Percentiles rank a stretch among this genome's conserved stretches.
Evolutionary conservation across 1,140 invertebrate species (phyloP).

Genomic region (Diorhabda elongata): DNA sequence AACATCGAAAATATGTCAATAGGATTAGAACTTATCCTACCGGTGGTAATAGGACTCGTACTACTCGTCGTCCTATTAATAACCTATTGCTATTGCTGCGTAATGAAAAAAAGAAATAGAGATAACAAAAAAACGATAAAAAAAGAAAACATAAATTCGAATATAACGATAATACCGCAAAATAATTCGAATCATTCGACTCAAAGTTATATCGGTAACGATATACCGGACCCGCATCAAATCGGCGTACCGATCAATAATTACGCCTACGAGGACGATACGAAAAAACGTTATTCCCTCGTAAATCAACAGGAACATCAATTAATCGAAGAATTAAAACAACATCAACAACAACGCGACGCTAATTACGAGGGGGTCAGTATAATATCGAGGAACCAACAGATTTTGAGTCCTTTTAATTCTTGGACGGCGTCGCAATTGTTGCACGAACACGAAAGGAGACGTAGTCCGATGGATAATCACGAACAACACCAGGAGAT

Average conservation of each 20-base stretch:
- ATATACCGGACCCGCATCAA: conserved; percentile 44
- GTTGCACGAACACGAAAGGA: conserved; percentile 57
- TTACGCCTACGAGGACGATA: conserved; percentile 46
- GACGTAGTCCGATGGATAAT: conserved; percentile 50
- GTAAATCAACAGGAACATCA: conserved; percentile 48
- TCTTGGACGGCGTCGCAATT: conserved; percentile 58
- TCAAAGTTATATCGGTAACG: conserved; percentile 36
- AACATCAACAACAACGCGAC: conserved; percentile 40
- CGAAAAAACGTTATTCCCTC: conserved; percentile 51
- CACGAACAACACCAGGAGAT: conserved; percentile 39
- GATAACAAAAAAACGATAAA: conserved; percentile 37
- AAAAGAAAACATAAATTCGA: conserved; percentile 42
- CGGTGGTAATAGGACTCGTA: conserved; percentile 47
- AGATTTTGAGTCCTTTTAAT: conserved; percentile 53
- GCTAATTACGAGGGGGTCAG: conserved; percentile 41
- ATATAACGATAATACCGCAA: conserved; percentile 45
- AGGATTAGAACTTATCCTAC: conserved; percentile 47
- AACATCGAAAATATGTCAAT: conserved; percentile 40
- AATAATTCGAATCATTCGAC: conserved; percentile 32
- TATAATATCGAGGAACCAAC: conserved; percentile 46
- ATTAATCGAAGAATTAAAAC: conserved; percentile 46
- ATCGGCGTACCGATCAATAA: conserved; percentile 46
- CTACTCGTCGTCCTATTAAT: conserved; percentile 45
- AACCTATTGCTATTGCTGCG: conserved; percentile 51
- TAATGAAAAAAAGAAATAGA: conserved; percentile 40